Conservation (phyloP, 2,113 vertebrate genomes). For the Phoxinus phoxinus region DNA sequence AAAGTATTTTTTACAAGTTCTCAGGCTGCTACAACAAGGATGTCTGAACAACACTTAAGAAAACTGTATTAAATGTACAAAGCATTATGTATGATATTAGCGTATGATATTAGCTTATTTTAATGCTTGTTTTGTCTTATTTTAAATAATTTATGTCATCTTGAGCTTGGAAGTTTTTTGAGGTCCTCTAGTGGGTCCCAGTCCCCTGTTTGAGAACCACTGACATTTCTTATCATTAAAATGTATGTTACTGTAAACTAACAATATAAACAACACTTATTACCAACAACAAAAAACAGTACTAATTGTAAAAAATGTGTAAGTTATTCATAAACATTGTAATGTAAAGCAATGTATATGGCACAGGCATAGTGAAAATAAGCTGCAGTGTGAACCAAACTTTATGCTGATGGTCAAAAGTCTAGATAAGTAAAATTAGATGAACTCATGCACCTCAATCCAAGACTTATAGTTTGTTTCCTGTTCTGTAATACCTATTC, state of each 20-base stretch:
- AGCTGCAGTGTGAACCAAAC: neutral
- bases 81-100: neutral
- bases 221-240: no score
- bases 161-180: no score
- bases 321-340: neutral
- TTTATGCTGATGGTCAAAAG: neutral
- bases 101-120: no score
- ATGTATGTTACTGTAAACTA: no score
- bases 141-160: no score
- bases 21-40: neutral
- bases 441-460: neutral
- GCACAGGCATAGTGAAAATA: neutral
- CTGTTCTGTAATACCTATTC: constrained; percentile 4
- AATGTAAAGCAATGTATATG: neutral
- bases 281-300: neutral
- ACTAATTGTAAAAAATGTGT: neutral
- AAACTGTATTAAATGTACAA: neutral
- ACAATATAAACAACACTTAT: neutral
- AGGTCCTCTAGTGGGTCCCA: no score
- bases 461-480: neutral
- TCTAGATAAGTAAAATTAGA: neutral
- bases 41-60: neutral
- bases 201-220: no score
- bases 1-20: neutral
- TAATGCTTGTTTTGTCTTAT: no score